Evolutionary conservation across 1,140 invertebrate genomes (phyloP), one percentile per base, ranked within the genome.

Genomic region (Glomeris maerens): DNA sequence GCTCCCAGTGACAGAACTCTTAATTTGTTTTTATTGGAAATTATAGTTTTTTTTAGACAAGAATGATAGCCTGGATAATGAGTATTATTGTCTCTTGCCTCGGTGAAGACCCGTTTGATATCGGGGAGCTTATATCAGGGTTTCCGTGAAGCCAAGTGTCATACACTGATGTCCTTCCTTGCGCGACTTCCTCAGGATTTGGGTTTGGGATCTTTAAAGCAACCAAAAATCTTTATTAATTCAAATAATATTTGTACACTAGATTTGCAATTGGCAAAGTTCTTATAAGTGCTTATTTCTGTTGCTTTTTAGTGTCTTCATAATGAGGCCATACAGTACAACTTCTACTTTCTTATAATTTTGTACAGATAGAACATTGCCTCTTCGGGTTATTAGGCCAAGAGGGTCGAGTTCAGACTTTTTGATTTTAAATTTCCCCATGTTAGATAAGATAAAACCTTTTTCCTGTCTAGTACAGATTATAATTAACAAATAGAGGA

Each of bases 31-130:
- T 36, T 13, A 36, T 36, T 36, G 17, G 17, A 36, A 36, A 36
- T 36, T 36, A 36, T 36, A 36, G 17, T 17, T 36, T 36, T 36
- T 36, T 17, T 36, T 13, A 10, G 17, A 13, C 31, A 13, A 13
- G 17, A 13, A 36, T 13, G 17, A 17, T 13, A 36, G 17, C 31
- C 10, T 36, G 17, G 17, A 36, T 36, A 36, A 13, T 13, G 10
- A 36, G 10, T 36, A 36, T 36, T 36, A 10, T 17, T 36, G 10
- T 36, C 17, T 13, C 31, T 36, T 17, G 50, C 52, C 45, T 48
- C 7, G 60, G 60, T 38, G 45, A 49, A 41, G n/a, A 49, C 14
- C 44, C 47, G 7, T 52, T 44, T 36, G 31, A 17, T 17, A 13
- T 36, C 10, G 10, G 10, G 31, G 31, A 36, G 17, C 10, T 36